Conservation (phyloP, 2,113 vertebrate genomes). For the Phaethornis superciliosus region DNA sequence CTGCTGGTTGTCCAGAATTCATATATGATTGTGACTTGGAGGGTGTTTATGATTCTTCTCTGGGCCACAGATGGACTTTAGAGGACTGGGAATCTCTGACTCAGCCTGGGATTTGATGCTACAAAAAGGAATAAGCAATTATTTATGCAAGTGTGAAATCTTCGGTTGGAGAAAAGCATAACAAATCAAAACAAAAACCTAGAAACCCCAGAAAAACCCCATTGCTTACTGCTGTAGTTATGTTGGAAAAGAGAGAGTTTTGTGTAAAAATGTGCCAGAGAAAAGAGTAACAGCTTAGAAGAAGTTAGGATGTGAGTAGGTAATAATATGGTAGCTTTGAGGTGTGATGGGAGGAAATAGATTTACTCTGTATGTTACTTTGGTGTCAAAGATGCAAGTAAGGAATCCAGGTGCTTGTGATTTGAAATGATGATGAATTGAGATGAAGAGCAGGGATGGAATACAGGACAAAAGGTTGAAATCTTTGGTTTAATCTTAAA, state of each 20-base stretch:
- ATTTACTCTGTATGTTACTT: not conserved
- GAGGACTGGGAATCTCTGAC: not conserved
- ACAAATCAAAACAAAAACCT: not conserved
- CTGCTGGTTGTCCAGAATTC: not conserved
- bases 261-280: not conserved
- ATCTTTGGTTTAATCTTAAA: not conserved
- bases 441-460: not conserved
- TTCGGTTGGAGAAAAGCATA: not conserved
- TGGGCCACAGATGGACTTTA: not conserved
- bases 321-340: not conserved
- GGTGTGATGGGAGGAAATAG: not conserved
- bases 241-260: not conserved
- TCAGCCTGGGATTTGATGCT: not conserved
- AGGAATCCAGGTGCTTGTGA: not conserved
- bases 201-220: fast-evolving
- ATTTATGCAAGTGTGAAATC: not conserved
- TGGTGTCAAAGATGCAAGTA: not conserved
- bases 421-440: not conserved
- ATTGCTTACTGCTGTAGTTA: not conserved
- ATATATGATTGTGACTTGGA: fast-evolving
- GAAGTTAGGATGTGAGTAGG: not conserved
- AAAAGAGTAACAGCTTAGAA: not conserved
- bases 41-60: not conserved
- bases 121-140: not conserved
- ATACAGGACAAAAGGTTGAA: not conserved